A percentile compares a stretch with the other conserved stretches of the same genome.
Evolutionary conservation across 2,888 invertebrate species (phyloP).

Genomic region (Choristoneura rosaceana): DNA sequence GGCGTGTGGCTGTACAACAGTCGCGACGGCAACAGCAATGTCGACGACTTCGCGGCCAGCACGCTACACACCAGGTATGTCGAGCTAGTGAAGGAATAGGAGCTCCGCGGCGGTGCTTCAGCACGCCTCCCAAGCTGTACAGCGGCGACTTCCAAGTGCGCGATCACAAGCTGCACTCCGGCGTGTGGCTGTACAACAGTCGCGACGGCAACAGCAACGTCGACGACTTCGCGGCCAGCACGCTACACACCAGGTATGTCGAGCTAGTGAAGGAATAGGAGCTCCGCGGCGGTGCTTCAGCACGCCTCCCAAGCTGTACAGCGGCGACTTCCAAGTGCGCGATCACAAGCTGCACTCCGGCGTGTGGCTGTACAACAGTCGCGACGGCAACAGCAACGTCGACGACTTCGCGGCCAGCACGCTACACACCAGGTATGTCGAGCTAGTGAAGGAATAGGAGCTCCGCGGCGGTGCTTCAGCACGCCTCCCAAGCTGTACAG

Average conservation of each 20-base stretch:
- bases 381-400: slow-evolving; percentile 52
- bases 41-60: slow-evolving; percentile 30
- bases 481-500: slow-evolving; percentile 63
- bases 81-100: too few relatives aligned
- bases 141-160: slow-evolving; percentile 68
- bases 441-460: too few relatives aligned
- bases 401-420: slow-evolving; percentile 34
- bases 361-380: slow-evolving; percentile 72
- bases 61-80: slow-evolving; percentile 33
- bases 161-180: slow-evolving; percentile 68
- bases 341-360: slow-evolving; percentile 70
- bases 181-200: slow-evolving; percentile 73
- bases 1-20: slow-evolving; percentile 75
- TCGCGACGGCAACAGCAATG: slow-evolving; percentile 52
- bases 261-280: too few relatives aligned
- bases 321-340: slow-evolving; percentile 67
- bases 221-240: slow-evolving; percentile 32
- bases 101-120: too few relatives aligned
- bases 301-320: slow-evolving; percentile 62
- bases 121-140: slow-evolving; percentile 62
- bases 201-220: slow-evolving; percentile 52
- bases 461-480: slow-evolving; percentile 42
- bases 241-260: slow-evolving; percentile 27
- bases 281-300: slow-evolving; percentile 43
- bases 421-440: slow-evolving; percentile 22